Percentiles rank a stretch among this genome's conserved stretches.
These are phyloP conservation scores for Narcine bancroftii DNA, from an alignment of 2,113 vertebrate genomes.

Conservation along the genomic window DNA sequence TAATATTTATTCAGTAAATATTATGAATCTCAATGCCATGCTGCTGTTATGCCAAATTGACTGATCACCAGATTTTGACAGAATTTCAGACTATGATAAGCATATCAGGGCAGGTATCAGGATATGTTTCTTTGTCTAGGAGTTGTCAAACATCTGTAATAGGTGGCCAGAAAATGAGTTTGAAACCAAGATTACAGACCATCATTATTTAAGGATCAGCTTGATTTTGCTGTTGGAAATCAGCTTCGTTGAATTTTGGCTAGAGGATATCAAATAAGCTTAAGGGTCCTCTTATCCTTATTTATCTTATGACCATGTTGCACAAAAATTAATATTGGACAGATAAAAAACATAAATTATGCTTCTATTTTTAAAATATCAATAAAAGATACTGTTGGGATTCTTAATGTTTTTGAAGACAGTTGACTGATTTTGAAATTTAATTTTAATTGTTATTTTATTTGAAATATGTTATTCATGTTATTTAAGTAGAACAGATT, in stretches of 20 bases:
- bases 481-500: slow-evolving; percentile 13
- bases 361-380: neutral
- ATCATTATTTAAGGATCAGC: neutral
- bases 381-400: neutral
- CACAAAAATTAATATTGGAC: neutral
- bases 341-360: neutral
- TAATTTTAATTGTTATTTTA: neutral
- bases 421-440: neutral
- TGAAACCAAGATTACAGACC: neutral
- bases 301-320: neutral
- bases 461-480: neutral
- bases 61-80: slow-evolving; percentile 5
- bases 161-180: neutral
- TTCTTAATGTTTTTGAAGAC: neutral
- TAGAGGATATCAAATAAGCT: neutral
- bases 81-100: too few species aligned
- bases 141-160: neutral
- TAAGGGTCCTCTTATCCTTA: neutral
- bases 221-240: neutral
- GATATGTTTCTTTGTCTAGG: neutral
- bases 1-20: neutral
- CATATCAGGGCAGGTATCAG: neutral
- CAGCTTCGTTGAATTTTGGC: neutral
- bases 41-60: neutral
- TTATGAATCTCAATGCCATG: neutral